Conservation (phyloP, 2,888 invertebrate species). For the Prenolepis imparis region DNA sequence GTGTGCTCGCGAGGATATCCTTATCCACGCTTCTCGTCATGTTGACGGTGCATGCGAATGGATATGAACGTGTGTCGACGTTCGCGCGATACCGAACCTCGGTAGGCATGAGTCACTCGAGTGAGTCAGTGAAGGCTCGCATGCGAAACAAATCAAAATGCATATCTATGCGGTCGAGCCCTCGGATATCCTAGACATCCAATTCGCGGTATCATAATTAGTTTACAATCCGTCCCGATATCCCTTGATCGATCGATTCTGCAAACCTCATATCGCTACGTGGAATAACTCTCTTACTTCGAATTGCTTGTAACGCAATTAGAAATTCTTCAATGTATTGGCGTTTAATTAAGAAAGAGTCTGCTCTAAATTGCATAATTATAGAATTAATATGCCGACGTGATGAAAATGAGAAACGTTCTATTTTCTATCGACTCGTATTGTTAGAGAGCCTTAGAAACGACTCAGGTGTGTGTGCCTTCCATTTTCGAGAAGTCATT, state of each 20-base stretch:
- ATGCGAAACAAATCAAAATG: conserved; percentile 51
- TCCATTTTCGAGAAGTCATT: conserved; percentile 41
- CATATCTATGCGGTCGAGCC: conserved; percentile 39
- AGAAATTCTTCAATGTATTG: background rate
- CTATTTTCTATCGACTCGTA: conserved; percentile 6
- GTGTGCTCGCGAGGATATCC: conserved; percentile 45
- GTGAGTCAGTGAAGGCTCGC: conserved; percentile 56
- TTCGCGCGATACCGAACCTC: conserved; percentile 33
- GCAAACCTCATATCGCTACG: conserved; percentile 5
- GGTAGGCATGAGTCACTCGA: conserved; percentile 43
- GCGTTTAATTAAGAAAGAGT: background rate
- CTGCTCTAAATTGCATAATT: background rate
- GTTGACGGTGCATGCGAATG: conserved; percentile 34
- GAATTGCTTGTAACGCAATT: background rate
- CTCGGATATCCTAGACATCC: conserved; percentile 25
- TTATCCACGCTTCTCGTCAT: conserved; percentile 46
- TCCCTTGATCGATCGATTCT: background rate
- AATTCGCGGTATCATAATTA: conserved; percentile 37
- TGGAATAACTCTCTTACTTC: background rate
- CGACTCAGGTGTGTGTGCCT: conserved; percentile 27
- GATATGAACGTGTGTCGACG: conserved; percentile 20
- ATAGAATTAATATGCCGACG: background rate
- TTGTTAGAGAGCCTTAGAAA: background rate
- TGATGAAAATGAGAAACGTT: background rate
- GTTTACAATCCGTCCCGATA: conserved; percentile 19